These are phyloP conservation scores for Synergus japonicus DNA, from an alignment of 2,888 invertebrate genomes.

Conservation along the genomic window DNA sequence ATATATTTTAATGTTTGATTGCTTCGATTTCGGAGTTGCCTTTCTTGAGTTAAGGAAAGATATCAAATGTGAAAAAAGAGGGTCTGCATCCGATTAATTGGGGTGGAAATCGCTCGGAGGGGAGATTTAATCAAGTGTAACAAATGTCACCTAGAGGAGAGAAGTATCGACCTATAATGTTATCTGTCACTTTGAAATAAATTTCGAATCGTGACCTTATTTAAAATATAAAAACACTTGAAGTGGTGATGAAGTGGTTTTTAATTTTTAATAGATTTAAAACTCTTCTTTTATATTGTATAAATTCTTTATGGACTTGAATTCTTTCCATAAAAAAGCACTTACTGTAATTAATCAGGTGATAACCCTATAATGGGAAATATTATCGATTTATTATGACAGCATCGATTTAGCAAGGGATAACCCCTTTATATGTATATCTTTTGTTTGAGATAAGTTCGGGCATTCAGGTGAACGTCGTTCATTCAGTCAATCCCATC, in stretches of 20 bases:
- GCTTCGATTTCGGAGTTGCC: background rate
- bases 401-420: background rate
- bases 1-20: background rate
- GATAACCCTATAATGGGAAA: background rate
- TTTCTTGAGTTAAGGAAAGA: background rate
- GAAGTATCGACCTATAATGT: background rate
- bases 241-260: too few relatives aligned
- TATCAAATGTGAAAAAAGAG: background rate
- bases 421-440: constrained; percentile 14
- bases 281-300: background rate
- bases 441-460: background rate
- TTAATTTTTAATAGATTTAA: too few relatives aligned
- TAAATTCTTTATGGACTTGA: background rate
- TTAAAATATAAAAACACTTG: background rate
- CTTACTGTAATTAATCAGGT: background rate
- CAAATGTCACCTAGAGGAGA: background rate
- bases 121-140: background rate
- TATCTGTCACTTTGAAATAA: background rate
- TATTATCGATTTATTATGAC: background rate
- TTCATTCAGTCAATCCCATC: background rate
- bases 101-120: background rate
- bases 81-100: background rate
- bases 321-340: background rate
- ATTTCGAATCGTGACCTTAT: background rate
- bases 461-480: background rate